Evolutionary conservation across 2,113 vertebrate genomes (phyloP).

Genomic region (Eidolon helvum): DNA sequence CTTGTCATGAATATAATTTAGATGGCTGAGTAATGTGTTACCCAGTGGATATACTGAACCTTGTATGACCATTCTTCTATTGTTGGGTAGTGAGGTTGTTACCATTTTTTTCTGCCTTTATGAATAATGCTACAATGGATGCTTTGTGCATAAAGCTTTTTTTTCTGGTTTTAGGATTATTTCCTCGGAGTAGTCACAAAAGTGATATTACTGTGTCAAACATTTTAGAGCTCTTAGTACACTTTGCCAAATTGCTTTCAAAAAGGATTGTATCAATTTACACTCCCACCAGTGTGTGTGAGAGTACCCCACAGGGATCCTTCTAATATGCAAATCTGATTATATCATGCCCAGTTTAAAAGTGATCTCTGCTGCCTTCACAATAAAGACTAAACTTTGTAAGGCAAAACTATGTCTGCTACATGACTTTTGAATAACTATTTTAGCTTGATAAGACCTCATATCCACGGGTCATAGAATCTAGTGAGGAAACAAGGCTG

Average conservation of each 20-base stretch:
- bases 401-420: neutral
- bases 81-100: neutral
- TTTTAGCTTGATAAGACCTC: constrained; percentile 22
- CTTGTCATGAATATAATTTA: constrained; percentile 24
- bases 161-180: constrained; percentile 68
- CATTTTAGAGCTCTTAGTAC: constrained; percentile 67
- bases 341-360: constrained; percentile 56
- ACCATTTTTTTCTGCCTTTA: constrained; percentile 49
- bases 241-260: constrained; percentile 68
- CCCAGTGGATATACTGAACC: neutral
- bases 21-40: neutral
- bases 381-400: constrained; percentile 7
- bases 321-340: constrained; percentile 70
- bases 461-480: neutral
- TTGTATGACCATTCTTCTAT: neutral
- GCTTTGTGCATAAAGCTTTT: constrained; percentile 47
- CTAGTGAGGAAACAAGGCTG: neutral
- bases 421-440: constrained; percentile 12
- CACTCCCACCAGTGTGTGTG: constrained; percentile 40
- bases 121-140: constrained; percentile 9
- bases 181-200: constrained; percentile 69
- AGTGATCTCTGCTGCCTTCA: constrained; percentile 51
- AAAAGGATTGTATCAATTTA: constrained; percentile 66
- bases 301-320: constrained; percentile 38
- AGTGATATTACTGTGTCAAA: constrained; percentile 67